Evolutionary conservation across 2,888 invertebrate species (phyloP), one percentile per base, ranked within the genome.

Genomic region (Eucera pruinosa): DNA sequence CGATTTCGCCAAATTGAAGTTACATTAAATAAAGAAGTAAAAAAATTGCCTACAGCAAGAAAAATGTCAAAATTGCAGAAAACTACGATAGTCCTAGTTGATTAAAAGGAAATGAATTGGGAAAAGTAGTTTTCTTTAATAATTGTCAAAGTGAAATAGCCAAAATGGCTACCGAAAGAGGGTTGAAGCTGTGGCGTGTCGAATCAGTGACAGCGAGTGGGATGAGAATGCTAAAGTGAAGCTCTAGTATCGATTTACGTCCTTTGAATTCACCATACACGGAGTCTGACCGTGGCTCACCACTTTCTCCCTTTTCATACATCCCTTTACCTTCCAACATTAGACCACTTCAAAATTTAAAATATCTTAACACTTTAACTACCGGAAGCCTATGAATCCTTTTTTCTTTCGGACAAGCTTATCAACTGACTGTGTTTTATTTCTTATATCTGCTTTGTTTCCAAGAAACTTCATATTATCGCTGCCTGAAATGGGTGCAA

Each of bases 181-280:
- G 78, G 72, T 83, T 61, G 81, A 78, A 82, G 80, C 48, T 67
- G 84, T 83, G 84, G 83, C 85, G 83, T 81, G 76, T 80, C 77
- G 82, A 84, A 87, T 86, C 85, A 84, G 87, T 86, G 85, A 87
- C 84, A 87, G 70, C 70, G 70, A 78, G 75, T 80, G 81, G 82
- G 78, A 83, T 66, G 79, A 78, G 75, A 68, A 74, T 50, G 70
- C 73, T 55, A 75, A 76, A 73, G 74, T 55, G 62, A 70, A 69
- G 76, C 54, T 62, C 73, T 64, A 47, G 61, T 80, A 85, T 85
- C 83, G 85, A 85, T 85, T 80, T 83, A 72, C 67, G 61, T 72
- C 78, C 71, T 80, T 77, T 55, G 50, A 77, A 67, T 78, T 79
- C 69, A 58, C 65, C 62, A 58, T 69, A 62, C 72, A 52, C 33